Conservation (phyloP, 2,797 vertebrate genomes). For the Salarias fasciatus region DNA sequence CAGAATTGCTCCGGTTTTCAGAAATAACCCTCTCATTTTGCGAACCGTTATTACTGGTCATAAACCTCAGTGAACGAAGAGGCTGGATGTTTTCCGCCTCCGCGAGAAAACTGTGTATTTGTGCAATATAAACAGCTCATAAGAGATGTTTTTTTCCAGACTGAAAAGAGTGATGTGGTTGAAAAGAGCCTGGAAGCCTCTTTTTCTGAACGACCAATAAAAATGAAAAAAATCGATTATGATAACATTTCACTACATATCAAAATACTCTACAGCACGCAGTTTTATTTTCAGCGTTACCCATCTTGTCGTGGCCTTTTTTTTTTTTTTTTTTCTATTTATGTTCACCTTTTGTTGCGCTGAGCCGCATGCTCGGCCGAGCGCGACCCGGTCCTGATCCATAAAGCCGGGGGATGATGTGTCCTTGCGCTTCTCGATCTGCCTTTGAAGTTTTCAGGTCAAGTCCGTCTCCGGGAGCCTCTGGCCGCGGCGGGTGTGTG, state of each 20-base stretch:
- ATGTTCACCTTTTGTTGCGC: constrained; percentile 6
- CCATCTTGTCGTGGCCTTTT: neutral
- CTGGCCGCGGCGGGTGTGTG: constrained; percentile 10
- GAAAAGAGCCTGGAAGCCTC: neutral
- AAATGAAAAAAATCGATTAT: too few relatives aligned
- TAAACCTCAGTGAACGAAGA: neutral
- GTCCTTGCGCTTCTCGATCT: constrained; percentile 41
- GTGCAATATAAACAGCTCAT: constrained; percentile 2
- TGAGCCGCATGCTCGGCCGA: constrained; percentile 32
- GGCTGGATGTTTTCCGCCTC: neutral
- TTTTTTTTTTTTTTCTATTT: neutral
- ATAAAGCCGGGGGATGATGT: constrained; percentile 41
- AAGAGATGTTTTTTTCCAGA: constrained; percentile 5
- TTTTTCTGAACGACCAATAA: too few relatives aligned
- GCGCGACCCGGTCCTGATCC: constrained; percentile 28
- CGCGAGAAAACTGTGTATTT: neutral
- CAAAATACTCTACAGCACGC: too few relatives aligned
- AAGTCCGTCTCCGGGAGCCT: constrained; percentile 36
- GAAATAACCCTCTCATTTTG: neutral
- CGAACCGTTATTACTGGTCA: neutral
- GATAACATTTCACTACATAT: too few relatives aligned
- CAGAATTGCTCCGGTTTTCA: neutral
- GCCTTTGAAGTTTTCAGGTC: constrained; percentile 63
- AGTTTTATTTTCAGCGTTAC: too few relatives aligned
- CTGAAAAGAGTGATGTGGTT: neutral